A percentile compares a stretch with the other conserved stretches of the same genome.
phyloP scores from a whole-genome alignment of 2,888 invertebrate genomes.

The Aphodius sticticus region DNA sequence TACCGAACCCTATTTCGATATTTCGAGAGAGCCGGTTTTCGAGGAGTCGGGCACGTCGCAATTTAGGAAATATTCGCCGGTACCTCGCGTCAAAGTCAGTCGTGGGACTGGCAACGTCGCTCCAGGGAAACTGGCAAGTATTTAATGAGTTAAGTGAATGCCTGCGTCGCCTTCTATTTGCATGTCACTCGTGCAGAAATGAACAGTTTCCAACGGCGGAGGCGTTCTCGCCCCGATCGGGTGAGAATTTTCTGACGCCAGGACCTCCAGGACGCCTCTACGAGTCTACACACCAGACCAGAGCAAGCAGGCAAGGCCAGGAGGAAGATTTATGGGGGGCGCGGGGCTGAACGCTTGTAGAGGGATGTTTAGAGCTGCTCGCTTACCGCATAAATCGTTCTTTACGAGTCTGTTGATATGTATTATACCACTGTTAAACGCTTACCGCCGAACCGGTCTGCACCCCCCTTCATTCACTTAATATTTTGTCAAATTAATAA shows the following conservation, averaged over 20 bases:
- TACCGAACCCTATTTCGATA: not conserved
- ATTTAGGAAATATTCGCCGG: constrained; percentile 33
- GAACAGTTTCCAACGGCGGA: constrained; percentile 53
- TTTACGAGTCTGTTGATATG: constrained; percentile 51
- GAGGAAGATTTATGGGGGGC: constrained; percentile 53
- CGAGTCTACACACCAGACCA: constrained; percentile 31
- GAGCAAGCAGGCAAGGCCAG: constrained; percentile 33
- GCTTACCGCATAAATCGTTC: constrained; percentile 57
- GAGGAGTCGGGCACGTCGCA: constrained; percentile 33
- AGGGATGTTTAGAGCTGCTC: constrained; percentile 57
- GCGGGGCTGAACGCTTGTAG: constrained; percentile 55
- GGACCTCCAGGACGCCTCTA: constrained; percentile 38
- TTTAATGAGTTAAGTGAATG: constrained; percentile 56
- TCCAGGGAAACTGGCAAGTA: constrained; percentile 44
- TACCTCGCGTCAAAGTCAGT: constrained; percentile 31
- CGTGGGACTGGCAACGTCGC: constrained; percentile 27
- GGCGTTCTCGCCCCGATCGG: constrained; percentile 44
- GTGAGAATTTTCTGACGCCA: constrained; percentile 42
- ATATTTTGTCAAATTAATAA: constrained; percentile 35
- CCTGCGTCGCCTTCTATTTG: constrained; percentile 55
- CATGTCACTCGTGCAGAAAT: constrained; percentile 55
- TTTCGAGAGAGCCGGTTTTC: not conserved
- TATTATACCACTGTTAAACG: constrained; percentile 37
- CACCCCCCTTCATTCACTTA: constrained; percentile 21
- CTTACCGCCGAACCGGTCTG: constrained; percentile 29